Percentiles rank a stretch among this genome's conserved stretches.
phyloP scores from a whole-genome alignment of 1,140 invertebrate genomes.

The Gonatopus flavifemur region DNA sequence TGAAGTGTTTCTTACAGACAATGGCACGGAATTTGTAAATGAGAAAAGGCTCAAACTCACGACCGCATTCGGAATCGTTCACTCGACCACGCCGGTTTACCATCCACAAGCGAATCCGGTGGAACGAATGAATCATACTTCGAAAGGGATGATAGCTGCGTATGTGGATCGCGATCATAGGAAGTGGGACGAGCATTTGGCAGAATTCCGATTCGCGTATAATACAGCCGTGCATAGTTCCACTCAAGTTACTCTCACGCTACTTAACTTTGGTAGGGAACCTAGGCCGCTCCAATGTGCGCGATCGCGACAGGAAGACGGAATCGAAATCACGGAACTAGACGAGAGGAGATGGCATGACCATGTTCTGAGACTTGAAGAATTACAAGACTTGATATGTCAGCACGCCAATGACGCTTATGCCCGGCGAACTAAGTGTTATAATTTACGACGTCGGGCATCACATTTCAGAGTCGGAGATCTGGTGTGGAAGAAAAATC shows the following conservation, averaged over 20 bases:
- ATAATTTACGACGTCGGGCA: slow-evolving; percentile 1
- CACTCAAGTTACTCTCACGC: slow-evolving; percentile 35
- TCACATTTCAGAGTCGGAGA: slow-evolving; percentile 1
- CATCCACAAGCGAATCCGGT: slow-evolving; percentile 46
- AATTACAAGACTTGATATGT: slow-evolving; percentile 1
- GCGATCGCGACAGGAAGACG: neutral
- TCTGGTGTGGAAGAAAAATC: neutral
- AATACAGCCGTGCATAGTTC: slow-evolving; percentile 41
- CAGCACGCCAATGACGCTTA: neutral
- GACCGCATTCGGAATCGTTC: slow-evolving; percentile 14
- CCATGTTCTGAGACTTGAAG: slow-evolving; percentile 3
- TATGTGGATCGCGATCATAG: neutral
- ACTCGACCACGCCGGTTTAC: slow-evolving; percentile 38
- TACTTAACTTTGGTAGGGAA: slow-evolving; percentile 33
- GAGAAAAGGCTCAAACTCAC: slow-evolving; percentile 12
- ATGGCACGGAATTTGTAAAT: slow-evolving; percentile 50
- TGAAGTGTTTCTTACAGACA: slow-evolving; percentile 42
- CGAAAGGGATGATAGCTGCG: slow-evolving; percentile 24
- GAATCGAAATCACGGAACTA: neutral
- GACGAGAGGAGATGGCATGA: slow-evolving; percentile 12
- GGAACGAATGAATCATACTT: slow-evolving; percentile 45
- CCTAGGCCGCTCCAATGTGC: neutral
- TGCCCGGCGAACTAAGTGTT: slow-evolving; percentile 2
- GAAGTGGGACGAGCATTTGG: slow-evolving; percentile 33
- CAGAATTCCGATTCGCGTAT: slow-evolving; percentile 45